Evolutionary conservation across 2,888 invertebrate genomes (phyloP).

Genomic region (Drosophila multiciliata): DNA sequence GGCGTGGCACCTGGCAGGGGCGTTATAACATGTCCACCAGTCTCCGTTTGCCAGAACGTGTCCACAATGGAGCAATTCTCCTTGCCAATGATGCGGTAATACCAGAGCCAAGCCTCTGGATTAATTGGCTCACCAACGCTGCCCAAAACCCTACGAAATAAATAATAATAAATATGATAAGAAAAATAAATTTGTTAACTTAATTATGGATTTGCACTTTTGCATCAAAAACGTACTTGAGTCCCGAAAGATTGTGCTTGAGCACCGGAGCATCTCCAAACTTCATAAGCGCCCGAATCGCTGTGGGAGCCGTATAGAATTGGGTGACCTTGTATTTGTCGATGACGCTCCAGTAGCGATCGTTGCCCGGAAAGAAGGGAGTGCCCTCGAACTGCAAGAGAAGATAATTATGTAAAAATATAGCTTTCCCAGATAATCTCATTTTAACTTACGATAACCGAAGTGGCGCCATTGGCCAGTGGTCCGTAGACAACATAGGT

Average conservation of each 20-base stretch:
- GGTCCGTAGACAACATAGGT: slow-evolving; percentile 98
- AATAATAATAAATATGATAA: neutral
- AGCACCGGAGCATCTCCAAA: slow-evolving; percentile 94
- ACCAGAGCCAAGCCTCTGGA: slow-evolving; percentile 99
- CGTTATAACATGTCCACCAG: slow-evolving; percentile 98
- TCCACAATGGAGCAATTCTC: slow-evolving; percentile 96
- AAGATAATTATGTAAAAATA: slow-evolving; percentile 47
- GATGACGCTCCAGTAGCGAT: slow-evolving; percentile 96
- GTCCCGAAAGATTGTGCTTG: slow-evolving; percentile 86
- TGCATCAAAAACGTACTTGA: slow-evolving; percentile 76
- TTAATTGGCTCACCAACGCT: slow-evolving; percentile 99
- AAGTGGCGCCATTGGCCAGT: slow-evolving; percentile 96
- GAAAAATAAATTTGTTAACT: slow-evolving; percentile 70
- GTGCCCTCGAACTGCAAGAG: slow-evolving; percentile 95
- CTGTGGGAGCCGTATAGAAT: slow-evolving; percentile 99
- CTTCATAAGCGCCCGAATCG: slow-evolving; percentile 97
- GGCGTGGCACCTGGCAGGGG: slow-evolving; percentile 98
- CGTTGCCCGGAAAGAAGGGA: slow-evolving; percentile 97
- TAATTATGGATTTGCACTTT: neutral
- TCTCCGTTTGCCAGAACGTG: slow-evolving; percentile 99
- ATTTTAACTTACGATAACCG: slow-evolving; percentile 91
- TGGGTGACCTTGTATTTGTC: slow-evolving; percentile 97
- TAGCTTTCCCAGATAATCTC: neutral
- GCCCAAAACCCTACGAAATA: slow-evolving; percentile 91
- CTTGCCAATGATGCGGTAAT: slow-evolving; percentile 92